Percentiles rank a stretch among this genome's conserved stretches.
These are phyloP conservation scores for Laupala kohalensis DNA, from an alignment of 1,140 invertebrate species.

Conservation along the genomic window DNA sequence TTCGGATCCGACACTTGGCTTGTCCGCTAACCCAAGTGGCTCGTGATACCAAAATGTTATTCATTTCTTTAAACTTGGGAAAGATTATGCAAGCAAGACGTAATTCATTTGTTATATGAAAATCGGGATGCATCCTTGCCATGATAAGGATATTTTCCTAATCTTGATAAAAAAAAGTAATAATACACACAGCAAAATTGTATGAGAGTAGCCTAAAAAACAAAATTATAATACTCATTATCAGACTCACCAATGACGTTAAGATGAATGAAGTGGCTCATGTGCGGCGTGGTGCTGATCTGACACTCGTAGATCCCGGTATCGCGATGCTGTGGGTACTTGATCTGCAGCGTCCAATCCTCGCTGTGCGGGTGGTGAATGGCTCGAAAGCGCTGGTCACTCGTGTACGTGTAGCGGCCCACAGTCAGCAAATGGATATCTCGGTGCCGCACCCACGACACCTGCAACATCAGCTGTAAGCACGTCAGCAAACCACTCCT, in stretches of 20 bases:
- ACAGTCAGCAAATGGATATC: constrained; percentile 80
- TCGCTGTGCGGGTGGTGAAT: constrained; percentile 71
- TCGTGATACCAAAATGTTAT: too few species aligned
- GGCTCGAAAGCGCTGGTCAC: constrained; percentile 74
- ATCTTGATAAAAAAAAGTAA: too few species aligned
- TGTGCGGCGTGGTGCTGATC: constrained; percentile 75
- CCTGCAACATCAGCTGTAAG: constrained; percentile 59
- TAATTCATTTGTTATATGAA: too few species aligned
- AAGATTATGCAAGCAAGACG: too few species aligned
- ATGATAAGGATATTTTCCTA: too few species aligned
- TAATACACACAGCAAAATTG: too few species aligned
- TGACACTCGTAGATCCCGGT: constrained; percentile 84
- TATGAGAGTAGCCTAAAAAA: too few species aligned
- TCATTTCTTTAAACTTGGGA: too few species aligned
- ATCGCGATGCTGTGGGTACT: constrained; percentile 68
- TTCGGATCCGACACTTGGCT: too few species aligned
- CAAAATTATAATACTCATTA: not conserved
- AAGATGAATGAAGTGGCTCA: constrained; percentile 74
- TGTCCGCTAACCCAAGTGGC: too few species aligned
- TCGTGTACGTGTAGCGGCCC: constrained; percentile 82
- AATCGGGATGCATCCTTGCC: too few species aligned
- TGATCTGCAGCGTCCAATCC: constrained; percentile 82
- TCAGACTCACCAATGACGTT: constrained; percentile 69
- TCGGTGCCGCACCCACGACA: constrained; percentile 77
- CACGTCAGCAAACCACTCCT: too few species aligned